Conservation (phyloP, 2,888 invertebrate genomes). For the Lottia gigantea region DNA sequence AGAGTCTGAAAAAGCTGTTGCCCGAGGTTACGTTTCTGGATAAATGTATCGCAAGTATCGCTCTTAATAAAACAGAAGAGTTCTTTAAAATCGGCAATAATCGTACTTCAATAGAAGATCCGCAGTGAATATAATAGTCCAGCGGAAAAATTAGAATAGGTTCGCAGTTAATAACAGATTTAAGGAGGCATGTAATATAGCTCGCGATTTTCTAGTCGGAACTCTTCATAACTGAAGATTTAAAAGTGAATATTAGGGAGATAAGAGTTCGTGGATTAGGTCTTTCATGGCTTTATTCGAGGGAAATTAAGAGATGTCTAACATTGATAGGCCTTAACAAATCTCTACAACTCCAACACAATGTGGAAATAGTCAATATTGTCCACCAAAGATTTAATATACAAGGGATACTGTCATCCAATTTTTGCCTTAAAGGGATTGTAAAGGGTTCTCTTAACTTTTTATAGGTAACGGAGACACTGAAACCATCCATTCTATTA, state of each 20-base stretch:
- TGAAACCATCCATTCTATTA: too few species aligned
- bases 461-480: too few species aligned
- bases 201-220: background rate
- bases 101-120: background rate
- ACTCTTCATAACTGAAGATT: background rate
- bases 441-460: too few species aligned
- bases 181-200: background rate
- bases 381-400: too few species aligned
- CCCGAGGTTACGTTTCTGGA: background rate
- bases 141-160: background rate
- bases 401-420: too few species aligned
- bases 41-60: background rate
- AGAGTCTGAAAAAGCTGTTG: background rate
- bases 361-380: background rate
- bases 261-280: background rate
- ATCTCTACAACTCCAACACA: background rate
- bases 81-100: slow-evolving; percentile 1
- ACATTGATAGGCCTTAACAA: background rate
- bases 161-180: background rate
- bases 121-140: background rate
- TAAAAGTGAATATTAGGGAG: background rate
- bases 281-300: background rate
- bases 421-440: too few species aligned
- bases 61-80: slow-evolving; percentile 2
- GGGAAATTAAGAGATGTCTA: background rate